Evolutionary conservation across 2,797 vertebrate species (phyloP).

Genomic region (Ctenosaura bakeri): DNA sequence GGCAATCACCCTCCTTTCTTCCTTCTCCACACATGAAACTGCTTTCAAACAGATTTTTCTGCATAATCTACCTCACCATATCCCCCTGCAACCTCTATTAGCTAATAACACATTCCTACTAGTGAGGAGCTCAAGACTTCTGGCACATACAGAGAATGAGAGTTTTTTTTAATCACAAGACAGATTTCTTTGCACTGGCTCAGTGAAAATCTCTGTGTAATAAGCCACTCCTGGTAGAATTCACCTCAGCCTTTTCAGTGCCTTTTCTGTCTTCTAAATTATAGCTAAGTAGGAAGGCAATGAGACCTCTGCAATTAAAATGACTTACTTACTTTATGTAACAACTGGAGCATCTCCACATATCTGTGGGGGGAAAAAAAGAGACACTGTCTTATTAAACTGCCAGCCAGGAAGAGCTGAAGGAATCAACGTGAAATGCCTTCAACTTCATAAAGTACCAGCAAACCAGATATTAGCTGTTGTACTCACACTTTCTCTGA

Average conservation of each 20-base stretch:
- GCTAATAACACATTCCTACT: not conserved
- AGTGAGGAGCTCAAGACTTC: constrained; percentile 25
- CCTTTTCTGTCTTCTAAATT: constrained; percentile 57
- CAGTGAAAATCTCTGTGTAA: constrained; percentile 4
- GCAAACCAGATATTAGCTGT: constrained; percentile 29
- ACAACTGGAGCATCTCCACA: constrained; percentile 88
- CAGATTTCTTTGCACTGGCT: constrained; percentile 45
- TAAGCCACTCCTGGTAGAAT: constrained; percentile 45
- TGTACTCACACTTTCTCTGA: constrained; percentile 92
- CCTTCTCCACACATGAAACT: constrained; percentile 16
- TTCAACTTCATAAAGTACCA: constrained; percentile 45
- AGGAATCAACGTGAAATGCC: constrained; percentile 25
- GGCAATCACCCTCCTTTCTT: constrained; percentile 15
- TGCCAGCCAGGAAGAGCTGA: constrained; percentile 44
- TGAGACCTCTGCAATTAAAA: constrained; percentile 64
- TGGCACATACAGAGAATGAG: constrained; percentile 26
- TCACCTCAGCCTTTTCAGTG: constrained; percentile 42
- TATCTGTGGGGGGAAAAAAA: constrained; percentile 85
- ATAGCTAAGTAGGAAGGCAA: constrained; percentile 55
- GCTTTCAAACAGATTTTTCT: not conserved
- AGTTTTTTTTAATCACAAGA: constrained; percentile 40
- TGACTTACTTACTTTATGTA: constrained; percentile 86
- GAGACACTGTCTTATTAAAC: constrained; percentile 70
- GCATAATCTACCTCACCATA: not conserved
- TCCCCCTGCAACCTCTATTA: not conserved